These are phyloP conservation scores for Coelopa frigida DNA, from an alignment of 1,140 invertebrate genomes.

Conservation along the genomic window DNA sequence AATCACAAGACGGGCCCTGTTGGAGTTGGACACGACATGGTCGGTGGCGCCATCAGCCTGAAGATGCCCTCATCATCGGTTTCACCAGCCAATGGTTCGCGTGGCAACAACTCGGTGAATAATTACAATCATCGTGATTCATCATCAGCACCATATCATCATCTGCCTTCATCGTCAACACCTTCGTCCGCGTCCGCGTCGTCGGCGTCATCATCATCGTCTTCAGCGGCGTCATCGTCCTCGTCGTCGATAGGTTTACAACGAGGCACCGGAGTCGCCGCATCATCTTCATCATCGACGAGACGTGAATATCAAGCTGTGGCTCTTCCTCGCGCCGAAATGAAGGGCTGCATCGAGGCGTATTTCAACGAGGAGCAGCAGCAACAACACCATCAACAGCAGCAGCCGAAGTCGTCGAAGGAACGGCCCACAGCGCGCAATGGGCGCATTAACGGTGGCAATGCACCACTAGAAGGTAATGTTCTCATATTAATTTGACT, in stretches of 20 bases:
- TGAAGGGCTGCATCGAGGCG: constrained; percentile 65
- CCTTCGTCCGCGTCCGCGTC: constrained; percentile 2
- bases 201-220: neutral
- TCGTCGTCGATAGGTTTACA: constrained; percentile 3
- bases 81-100: constrained; percentile 8
- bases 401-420: constrained; percentile 11
- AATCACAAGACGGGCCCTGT: constrained; percentile 26
- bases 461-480: constrained; percentile 43
- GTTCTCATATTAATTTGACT: too few species aligned
- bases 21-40: neutral
- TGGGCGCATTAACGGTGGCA: constrained; percentile 33
- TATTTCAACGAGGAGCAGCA: constrained; percentile 55
- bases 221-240: constrained; percentile 6
- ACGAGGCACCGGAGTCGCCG: constrained; percentile 4
- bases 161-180: neutral
- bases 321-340: constrained; percentile 61
- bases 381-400: constrained; percentile 30
- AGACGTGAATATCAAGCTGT: constrained; percentile 45
- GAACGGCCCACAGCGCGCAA: constrained; percentile 15
- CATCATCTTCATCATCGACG: constrained; percentile 18
- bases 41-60: neutral
- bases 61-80: neutral
- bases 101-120: neutral
- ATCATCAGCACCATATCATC: neutral
- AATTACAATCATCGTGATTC: neutral